Evolutionary conservation across 2,797 vertebrate species (phyloP), one percentile per base, ranked within the genome.

Genomic region (Brachyalestes nurse): DNA sequence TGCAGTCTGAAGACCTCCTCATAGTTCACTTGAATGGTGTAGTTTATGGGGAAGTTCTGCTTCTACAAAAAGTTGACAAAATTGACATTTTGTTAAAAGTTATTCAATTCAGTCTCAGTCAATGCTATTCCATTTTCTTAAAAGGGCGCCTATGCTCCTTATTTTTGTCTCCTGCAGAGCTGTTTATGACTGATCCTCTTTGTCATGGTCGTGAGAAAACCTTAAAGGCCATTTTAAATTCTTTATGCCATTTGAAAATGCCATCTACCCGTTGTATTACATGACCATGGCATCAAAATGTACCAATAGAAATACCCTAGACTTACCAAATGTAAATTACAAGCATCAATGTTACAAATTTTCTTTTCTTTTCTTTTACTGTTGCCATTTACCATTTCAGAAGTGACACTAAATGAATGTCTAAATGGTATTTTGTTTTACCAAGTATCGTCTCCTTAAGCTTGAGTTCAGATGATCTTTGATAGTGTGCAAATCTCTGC

Each of bases 21-120:
- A 6, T 88, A 88, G 72, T 91, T 93, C 82, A 95, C 89, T 62
- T 70, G 89, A 76, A 95, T 89, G 82, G 92, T 93, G 83, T 94
- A 95, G 85, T 93, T 92, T 42, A 95, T 92, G 69, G 94, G 94
- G 74, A 95, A 94, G 88, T 95, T 91, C 73, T 93, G 91, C 75
- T 92, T 94, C 94, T 95, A 89, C 34, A 73, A 88, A 88, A 81
- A 6, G 21, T 10, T 13, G 40, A 42, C 4, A 19, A 49, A 53
- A 74, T 14, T 16, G 71, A 72, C 9, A 61, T 5, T 61, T 13
- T 55, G 47, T 53, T 38, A 83, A 77, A 34, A 67, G 21, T 0
- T 5, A 65, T 62, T 69, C 8, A 77, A 21, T 65, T 38, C n/a
- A 14, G 4, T 34, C 4, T n/a, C 40, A 47, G 28, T 34, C 14